These are phyloP conservation scores for Megaceryle torquata DNA, from an alignment of 2,113 vertebrate species.

Conservation along the genomic window DNA sequence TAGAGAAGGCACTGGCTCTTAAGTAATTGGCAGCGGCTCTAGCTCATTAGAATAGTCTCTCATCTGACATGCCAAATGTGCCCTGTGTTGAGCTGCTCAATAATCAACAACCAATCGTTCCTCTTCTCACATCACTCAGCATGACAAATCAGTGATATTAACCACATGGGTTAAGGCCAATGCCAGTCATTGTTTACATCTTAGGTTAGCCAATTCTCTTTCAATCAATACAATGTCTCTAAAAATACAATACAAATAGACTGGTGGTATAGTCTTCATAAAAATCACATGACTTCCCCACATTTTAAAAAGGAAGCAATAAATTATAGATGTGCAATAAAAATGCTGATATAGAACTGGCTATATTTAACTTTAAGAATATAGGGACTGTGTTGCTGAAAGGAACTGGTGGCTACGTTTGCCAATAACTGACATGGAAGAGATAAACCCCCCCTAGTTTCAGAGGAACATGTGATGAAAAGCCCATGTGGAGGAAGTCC, in stretches of 20 bases:
- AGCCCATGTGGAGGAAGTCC: not conserved
- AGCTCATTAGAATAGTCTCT: conserved; percentile 75
- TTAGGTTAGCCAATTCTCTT: conserved; percentile 67
- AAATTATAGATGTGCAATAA: not conserved
- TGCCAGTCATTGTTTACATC: conserved; percentile 73
- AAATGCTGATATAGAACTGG: not conserved
- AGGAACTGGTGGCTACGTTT: not conserved
- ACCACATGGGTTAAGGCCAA: conserved; percentile 73
- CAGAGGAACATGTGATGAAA: not conserved
- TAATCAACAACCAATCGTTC: conserved; percentile 75
- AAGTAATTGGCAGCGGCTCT: conserved; percentile 72
- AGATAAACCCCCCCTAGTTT: not conserved
- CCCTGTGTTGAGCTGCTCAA: conserved; percentile 70
- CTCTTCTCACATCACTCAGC: conserved; percentile 67
- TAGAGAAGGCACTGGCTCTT: conserved; percentile 46
- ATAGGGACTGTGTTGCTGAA: not conserved
- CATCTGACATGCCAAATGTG: conserved; percentile 72
- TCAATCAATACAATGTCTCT: conserved; percentile 62
- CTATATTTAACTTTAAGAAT: not conserved
- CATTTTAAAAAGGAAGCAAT: not conserved
- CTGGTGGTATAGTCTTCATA: not conserved
- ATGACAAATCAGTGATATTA: conserved; percentile 78
- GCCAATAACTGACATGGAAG: not conserved
- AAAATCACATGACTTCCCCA: not conserved
- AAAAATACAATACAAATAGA: conserved; percentile 43